Evolutionary conservation across 2,113 vertebrate species (phyloP).

Genomic region (Anhinga anhinga): DNA sequence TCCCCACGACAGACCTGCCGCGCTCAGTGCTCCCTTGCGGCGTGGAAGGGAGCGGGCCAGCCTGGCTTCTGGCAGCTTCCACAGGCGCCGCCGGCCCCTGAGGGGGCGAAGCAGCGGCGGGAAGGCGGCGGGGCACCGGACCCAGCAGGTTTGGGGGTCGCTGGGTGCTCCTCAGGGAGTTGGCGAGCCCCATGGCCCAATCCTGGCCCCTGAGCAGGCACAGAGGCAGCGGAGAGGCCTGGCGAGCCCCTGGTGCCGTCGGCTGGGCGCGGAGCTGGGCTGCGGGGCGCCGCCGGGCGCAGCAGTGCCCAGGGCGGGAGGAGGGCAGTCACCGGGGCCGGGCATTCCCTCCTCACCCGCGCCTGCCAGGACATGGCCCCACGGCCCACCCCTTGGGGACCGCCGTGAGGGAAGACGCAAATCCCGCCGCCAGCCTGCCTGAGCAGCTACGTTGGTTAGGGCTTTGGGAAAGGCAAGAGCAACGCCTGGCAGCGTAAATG

Average conservation of each 20-base stretch:
- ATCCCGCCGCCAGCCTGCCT: neutral
- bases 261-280: neutral
- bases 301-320: neutral
- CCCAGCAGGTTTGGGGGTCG: neutral
- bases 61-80: neutral
- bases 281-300: neutral
- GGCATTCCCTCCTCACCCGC: neutral
- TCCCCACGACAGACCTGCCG: no score
- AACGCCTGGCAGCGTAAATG: neutral
- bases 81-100: accelerated
- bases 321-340: neutral
- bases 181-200: accelerated
- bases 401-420: accelerated
- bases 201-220: accelerated
- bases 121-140: accelerated
- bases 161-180: neutral
- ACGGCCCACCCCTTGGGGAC: accelerated
- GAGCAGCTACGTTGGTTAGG: neutral
- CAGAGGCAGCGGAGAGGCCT: neutral
- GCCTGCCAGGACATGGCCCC: neutral
- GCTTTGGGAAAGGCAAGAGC: neutral
- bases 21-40: accelerated
- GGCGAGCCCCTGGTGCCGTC: accelerated
- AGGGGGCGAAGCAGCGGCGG: neutral
- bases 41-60: neutral